Percentiles rank a stretch among this genome's conserved stretches.
These are phyloP conservation scores for Scortum barcoo DNA, from an alignment of 2,113 vertebrate genomes.

Conservation along the genomic window DNA sequence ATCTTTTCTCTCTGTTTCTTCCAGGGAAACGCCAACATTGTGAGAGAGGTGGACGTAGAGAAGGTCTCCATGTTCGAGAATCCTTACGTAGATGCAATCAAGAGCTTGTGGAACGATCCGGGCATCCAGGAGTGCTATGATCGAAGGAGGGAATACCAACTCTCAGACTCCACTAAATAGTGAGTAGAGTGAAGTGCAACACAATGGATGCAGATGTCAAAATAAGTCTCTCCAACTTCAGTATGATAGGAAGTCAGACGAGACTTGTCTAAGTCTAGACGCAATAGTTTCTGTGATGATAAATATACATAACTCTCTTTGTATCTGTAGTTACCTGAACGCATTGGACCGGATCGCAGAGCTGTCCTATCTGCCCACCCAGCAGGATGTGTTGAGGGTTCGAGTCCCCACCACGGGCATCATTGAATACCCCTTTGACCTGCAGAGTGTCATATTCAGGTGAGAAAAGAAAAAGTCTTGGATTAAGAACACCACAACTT, in stretches of 20 bases:
- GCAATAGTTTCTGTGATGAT: neutral
- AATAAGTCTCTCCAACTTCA: neutral
- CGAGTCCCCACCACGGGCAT: slow-evolving; percentile 85
- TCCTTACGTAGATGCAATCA: slow-evolving; percentile 91
- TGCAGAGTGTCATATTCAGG: slow-evolving; percentile 98
- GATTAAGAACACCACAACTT: neutral
- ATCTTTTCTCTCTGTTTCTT: neutral
- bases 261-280: too few relatives aligned
- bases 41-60: slow-evolving; percentile 89
- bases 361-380: slow-evolving; percentile 74
- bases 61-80: slow-evolving; percentile 81
- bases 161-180: slow-evolving; percentile 98
- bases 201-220: neutral
- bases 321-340: slow-evolving; percentile 74
- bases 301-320: neutral
- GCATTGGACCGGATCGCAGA: slow-evolving; percentile 76
- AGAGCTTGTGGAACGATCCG: slow-evolving; percentile 94
- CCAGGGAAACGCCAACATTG: slow-evolving; percentile 86
- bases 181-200: slow-evolving; percentile 81
- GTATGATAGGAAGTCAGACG: too few relatives aligned
- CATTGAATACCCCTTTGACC: slow-evolving; percentile 93
- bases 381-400: slow-evolving; percentile 76
- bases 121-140: slow-evolving; percentile 96
- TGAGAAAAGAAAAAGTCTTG: slow-evolving; percentile 66
- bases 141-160: slow-evolving; percentile 94